Evolutionary conservation across 2,888 invertebrate species (phyloP), one percentile per base, ranked within the genome.

Genomic region (Erebia palarica): DNA sequence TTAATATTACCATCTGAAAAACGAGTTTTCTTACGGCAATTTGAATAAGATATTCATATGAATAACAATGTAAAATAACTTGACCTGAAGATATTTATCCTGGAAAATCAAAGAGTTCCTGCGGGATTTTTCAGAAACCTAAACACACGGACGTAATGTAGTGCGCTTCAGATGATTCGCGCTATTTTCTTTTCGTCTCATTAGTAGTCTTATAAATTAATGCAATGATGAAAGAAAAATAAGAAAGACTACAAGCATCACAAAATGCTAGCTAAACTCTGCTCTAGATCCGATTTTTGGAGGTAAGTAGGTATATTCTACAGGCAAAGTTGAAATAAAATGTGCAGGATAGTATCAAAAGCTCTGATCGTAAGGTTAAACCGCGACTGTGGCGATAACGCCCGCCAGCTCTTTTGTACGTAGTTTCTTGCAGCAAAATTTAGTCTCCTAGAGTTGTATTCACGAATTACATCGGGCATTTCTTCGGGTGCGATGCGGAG

Each of bases 401-500:
- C 63, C 47, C 47, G 13, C 61, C 47, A 63, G 47, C 21, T 49
- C 63, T 63, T 63, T 49, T 63, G 47, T 47, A 63, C 63, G 49
- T 49, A 63, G 63, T 63, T 63, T 63, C 47, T 47, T 63, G 44
- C 4, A 44, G 44, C 59, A n/a, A 36, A 61, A 61, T 61, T 47
- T 44, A 63, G 61, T 61, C 18, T 47, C 47, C 63, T 21, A 49
- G 49, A 63, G 63, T 63, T 18, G 63, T 49, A 47, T 63, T 7
- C 18, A 49, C 63, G 55, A 42, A 18, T 65, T 65, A 36, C 65
- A 65, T 68, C 66, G 55, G 60, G n/a, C 66, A 74, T 74, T 70
- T 59, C 75, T 60, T 72, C 68, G 65, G 65, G 70, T 71, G 71
- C 36, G 65, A 60, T 65, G 71, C 65, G 73, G 71, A 75, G 70